A percentile compares a stretch with the other conserved stretches of the same genome.
Conservation (phyloP, 2,113 vertebrate species). For the Takifugu flavidus region DNA sequence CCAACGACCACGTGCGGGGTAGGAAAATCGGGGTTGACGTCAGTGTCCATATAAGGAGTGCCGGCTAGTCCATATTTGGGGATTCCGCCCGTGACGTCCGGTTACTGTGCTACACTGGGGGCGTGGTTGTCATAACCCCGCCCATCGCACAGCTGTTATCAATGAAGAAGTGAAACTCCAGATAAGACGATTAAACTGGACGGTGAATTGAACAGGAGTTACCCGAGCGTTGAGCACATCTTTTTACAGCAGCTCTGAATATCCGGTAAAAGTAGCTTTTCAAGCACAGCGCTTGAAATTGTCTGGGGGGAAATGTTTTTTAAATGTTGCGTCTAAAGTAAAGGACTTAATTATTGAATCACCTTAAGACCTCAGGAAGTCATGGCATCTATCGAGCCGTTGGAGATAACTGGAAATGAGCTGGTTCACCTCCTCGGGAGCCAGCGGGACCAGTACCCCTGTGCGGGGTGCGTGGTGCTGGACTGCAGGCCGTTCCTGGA, state of each 20-base stretch:
- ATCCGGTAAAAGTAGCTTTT: neutral
- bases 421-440: slow-evolving; percentile 75
- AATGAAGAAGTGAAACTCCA: slow-evolving; percentile 56
- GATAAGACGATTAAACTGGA: slow-evolving; percentile 17
- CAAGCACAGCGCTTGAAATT: too few species aligned
- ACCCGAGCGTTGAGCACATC: neutral
- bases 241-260: neutral
- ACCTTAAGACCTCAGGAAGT: neutral
- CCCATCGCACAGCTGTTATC: slow-evolving; percentile 42
- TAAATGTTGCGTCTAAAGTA: neutral
- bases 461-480: slow-evolving; percentile 73
- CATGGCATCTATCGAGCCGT: slow-evolving; percentile 50
- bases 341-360: slow-evolving; percentile 8
- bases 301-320: too few species aligned
- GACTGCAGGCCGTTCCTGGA: slow-evolving; percentile 85
- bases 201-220: neutral
- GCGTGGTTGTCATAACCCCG: slow-evolving; percentile 20
- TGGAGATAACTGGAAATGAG: slow-evolving; percentile 70
- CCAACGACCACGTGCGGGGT: slow-evolving; percentile 52
- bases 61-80: slow-evolving; percentile 60
- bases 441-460: slow-evolving; percentile 59
- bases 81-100: slow-evolving; percentile 61
- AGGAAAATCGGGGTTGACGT: slow-evolving; percentile 52
- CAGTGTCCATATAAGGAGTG: slow-evolving; percentile 65
- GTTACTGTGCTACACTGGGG: slow-evolving; percentile 52